Evolutionary conservation across 2,888 invertebrate species (phyloP).

Genomic region (Sicus ferrugineus): DNA sequence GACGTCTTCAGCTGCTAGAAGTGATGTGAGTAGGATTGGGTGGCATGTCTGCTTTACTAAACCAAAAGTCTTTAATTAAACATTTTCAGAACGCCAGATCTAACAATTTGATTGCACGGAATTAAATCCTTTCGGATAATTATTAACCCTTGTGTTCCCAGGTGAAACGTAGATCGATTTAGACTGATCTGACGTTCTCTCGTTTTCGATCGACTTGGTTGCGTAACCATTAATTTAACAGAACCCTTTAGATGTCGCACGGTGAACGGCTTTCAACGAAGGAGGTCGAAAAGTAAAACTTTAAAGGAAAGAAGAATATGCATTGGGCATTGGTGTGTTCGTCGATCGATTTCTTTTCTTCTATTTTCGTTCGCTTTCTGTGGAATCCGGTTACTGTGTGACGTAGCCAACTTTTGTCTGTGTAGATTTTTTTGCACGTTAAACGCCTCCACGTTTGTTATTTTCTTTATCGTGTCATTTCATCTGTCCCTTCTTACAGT

Average conservation of each 20-base stretch:
- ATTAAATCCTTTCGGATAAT: no score
- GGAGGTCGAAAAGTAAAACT: no score
- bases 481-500: constrained; percentile 46
- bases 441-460: neutral
- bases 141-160: no score
- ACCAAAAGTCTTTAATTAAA: neutral
- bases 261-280: no score
- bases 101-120: neutral
- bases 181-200: no score
- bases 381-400: neutral
- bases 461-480: constrained; percentile 21
- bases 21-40: constrained; percentile 53
- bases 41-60: constrained; percentile 20
- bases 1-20: constrained; percentile 27
- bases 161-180: no score
- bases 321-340: no score
- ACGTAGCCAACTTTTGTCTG: neutral
- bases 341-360: no score
- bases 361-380: neutral
- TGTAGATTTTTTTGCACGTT: neutral
- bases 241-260: no score
- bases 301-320: neutral
- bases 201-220: no score
- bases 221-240: no score
- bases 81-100: neutral